A percentile compares a stretch with the other conserved stretches of the same genome.
These are phyloP conservation scores for Holacanthus passer DNA, from an alignment of 2,113 vertebrate species.

Conservation along the genomic window DNA sequence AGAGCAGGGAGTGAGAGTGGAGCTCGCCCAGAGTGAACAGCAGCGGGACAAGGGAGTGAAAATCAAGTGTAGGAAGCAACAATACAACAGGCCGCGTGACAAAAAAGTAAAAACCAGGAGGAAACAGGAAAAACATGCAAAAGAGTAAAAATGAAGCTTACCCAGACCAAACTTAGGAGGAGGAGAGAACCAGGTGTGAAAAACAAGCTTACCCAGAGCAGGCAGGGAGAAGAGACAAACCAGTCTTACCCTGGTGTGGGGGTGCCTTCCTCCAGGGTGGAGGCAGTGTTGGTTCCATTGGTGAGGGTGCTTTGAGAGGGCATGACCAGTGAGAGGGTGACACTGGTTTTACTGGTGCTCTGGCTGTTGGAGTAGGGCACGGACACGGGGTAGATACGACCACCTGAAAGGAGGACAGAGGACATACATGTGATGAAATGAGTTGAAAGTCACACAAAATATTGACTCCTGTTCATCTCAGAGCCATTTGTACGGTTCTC, in stretches of 20 bases:
- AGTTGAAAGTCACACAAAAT: not conserved
- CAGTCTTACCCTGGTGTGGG: constrained; percentile 86
- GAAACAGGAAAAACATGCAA: not conserved
- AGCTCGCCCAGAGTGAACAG: constrained; percentile 8
- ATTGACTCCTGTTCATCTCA: not conserved
- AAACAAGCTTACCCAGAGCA: no score
- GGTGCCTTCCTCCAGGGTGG: constrained; percentile 94
- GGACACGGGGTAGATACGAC: constrained; percentile 95
- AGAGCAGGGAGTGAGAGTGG: constrained; percentile 9
- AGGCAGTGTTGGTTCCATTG: constrained; percentile 95
- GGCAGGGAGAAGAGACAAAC: not conserved
- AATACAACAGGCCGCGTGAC: not conserved
- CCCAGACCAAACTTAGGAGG: constrained; percentile 14
- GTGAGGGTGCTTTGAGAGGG: constrained; percentile 96
- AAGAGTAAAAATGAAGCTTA: constrained; percentile 9
- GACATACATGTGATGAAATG: not conserved
- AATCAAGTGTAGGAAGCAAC: not conserved
- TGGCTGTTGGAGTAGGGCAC: constrained; percentile 97
- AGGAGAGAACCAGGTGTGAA: not conserved
- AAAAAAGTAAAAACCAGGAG: not conserved
- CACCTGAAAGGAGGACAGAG: constrained; percentile 79
- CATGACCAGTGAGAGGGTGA: constrained; percentile 98
- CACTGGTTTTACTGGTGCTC: constrained; percentile 98
- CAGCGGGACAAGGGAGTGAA: not conserved
- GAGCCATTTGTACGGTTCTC: not conserved